Conservation (phyloP, 2,888 invertebrate species). For the Holacanthella duospinosa region DNA sequence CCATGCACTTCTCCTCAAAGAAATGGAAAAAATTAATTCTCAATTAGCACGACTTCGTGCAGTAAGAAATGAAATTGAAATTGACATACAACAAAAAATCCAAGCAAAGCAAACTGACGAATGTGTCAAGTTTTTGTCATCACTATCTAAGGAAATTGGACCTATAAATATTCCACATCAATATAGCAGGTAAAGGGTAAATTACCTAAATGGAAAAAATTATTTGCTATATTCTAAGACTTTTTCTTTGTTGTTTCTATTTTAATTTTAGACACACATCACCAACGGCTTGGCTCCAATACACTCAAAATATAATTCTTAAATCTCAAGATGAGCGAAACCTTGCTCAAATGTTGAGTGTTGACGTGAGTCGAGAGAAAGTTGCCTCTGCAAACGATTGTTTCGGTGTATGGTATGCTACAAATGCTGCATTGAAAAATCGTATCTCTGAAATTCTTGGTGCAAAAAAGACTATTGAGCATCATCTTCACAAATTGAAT, state of each 20-base stretch:
- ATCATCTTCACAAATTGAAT: conserved; percentile 26
- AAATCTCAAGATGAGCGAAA: conserved; percentile 74
- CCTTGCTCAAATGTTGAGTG: conserved; percentile 54
- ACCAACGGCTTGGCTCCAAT: conserved; percentile 69
- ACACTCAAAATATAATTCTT: conserved; percentile 63
- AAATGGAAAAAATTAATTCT: conserved; percentile 25
- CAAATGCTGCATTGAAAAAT: conserved; percentile 26
- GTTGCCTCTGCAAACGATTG: conserved; percentile 28
- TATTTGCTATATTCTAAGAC: neutral
- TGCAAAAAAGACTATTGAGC: conserved; percentile 27
- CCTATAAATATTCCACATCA: conserved; percentile 9
- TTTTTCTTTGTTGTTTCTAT: neutral
- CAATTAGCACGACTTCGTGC: conserved; percentile 28
- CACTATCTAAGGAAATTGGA: conserved; percentile 27
- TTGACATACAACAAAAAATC: conserved; percentile 33
- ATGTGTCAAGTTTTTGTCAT: conserved; percentile 25
- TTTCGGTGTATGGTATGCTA: conserved; percentile 32
- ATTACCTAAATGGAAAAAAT: neutral
- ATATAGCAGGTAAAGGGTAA: neutral
- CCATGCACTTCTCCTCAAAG: neutral
- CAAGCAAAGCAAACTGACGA: conserved; percentile 33
- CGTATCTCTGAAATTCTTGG: conserved; percentile 25
- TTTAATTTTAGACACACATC: conserved; percentile 55
- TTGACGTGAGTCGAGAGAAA: conserved; percentile 28
- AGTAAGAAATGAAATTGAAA: conserved; percentile 32